Base-by-base conservation (phyloP, 2,888 invertebrate genomes). In the Apodemia duryi region DNA sequence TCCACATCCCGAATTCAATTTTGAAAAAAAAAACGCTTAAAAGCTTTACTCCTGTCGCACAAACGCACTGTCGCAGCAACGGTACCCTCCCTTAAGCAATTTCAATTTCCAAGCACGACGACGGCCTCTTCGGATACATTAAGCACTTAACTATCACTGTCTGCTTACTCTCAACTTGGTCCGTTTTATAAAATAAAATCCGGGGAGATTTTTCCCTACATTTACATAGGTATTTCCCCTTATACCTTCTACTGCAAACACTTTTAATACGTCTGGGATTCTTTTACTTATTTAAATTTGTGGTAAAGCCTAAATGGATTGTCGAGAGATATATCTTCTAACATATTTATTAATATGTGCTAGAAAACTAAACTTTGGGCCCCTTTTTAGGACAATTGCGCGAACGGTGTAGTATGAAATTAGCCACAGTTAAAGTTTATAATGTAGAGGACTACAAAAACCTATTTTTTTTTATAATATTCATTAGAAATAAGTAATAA, bases 101-200 rank as follows among this genome's bases (percentile, higher is more conserved):
- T 88, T 87, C 87, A 88, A 87, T 88, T 86, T 89, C 82, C 84
- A 81, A 81, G 86, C 43, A 43, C 43, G 43, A 46, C 80, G 80
- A 75, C 71, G 81, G 82, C 81, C 83, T 82, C 86, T 85, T 85
- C 75, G 87, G 88, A 85, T 88, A 89, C 88, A 89, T 89, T 90
- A 90, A 90, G 86, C 87, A 88, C 88, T 90, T 88, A 88, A 88
- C 90, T 90, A 88, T 89, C 85, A 84, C 86, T 88, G 88, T 84
- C 86, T 88, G 86, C 86, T 88, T 84, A 78, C 85, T 86, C 77
- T 82, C 82, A 77, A 80, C 85, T 85, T 83, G 80, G 77, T 74
- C 77, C 77, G 78, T 75, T 81, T 79, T 80, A 82, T 83, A 78
- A 84, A 78, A 84, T 83, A 82, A 85, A 83, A 82, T 79, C 67